A percentile compares a stretch with the other conserved stretches of the same genome.
Conservation (phyloP, 2,797 vertebrate genomes). For the Pogonophryne albipinna region DNA sequence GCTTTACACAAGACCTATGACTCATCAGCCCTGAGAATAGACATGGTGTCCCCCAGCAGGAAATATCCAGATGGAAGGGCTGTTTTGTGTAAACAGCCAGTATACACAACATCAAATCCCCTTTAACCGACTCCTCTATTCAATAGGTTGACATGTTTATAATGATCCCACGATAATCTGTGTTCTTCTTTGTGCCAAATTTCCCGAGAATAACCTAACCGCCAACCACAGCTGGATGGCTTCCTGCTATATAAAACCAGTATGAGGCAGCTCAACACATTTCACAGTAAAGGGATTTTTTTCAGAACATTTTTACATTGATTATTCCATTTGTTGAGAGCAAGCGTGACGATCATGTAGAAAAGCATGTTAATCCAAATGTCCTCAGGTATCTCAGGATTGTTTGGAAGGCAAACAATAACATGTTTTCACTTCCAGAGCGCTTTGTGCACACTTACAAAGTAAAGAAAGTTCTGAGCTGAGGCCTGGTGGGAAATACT, state of each 20-base stretch:
- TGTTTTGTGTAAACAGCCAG: not conserved
- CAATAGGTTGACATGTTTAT: not conserved
- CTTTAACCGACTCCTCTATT: not conserved
- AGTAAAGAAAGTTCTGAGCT: not conserved
- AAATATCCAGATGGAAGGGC: not conserved
- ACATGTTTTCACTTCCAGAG: not conserved
- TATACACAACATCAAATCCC: not conserved
- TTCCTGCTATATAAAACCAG: constrained; percentile 14
- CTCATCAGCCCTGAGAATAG: constrained; percentile 43
- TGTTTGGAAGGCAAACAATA: not conserved
- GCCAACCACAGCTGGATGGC: not conserved
- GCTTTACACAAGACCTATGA: constrained; percentile 37
- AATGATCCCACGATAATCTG: not conserved
- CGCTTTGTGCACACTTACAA: not conserved
- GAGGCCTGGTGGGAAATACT: constrained; percentile 7
- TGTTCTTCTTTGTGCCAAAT: not conserved
- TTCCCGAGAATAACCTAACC: not conserved
- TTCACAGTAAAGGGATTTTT: not conserved
- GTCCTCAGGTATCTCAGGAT: not conserved
- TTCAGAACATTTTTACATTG: not conserved
- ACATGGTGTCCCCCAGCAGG: not conserved
- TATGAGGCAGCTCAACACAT: not conserved
- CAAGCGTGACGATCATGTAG: not conserved
- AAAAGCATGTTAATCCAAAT: constrained; percentile 30
- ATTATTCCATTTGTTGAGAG: not conserved